Evolutionary conservation across 2,797 vertebrate genomes (phyloP), one percentile per base, ranked within the genome.

Genomic region (Cephalopachus bancanus): DNA sequence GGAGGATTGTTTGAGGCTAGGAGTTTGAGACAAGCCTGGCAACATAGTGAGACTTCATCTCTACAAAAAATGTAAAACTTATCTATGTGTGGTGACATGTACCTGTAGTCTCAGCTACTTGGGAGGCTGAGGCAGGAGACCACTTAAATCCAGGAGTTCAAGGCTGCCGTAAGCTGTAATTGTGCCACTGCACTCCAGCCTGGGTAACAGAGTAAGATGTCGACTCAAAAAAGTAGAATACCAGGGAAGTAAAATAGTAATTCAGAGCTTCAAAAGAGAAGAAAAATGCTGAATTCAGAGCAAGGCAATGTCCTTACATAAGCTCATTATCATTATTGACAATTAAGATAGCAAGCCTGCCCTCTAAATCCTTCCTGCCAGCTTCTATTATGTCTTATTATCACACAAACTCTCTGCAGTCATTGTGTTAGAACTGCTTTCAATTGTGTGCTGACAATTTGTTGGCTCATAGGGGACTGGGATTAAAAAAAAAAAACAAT

Each of bases 401-500:
- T 60, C 80, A 11, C n/a, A 20, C 7, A 76, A 33, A 74, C 76
- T 85, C 51, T 94, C 69, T 33, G 57, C 24, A 33, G 59, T 26
- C 78, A 20, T 92, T 57, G 53, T 62, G 8, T 76, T 65, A 83
- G 37, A 60, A 49, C 22, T 49, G 81, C 60, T 85, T 91, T 92
- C 92, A 88, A 6, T 78, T 79, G 74, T 93, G 67, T 74, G 22
- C 51, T 80, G 84, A 86, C 64, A 76, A 75, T 96, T 94, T 67
- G 79, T 93, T 97, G 91, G 86, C 65, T 95, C 75, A n/a, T 0
- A 64, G 51, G 94, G 30, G 59, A 87, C 69, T 78, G 74, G 28
- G 85, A 78, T 92, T 83, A 64, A 93, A 89, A 64, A 92, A 64
- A 92, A 88, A 80, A 49, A 37, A 59, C 86, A 97, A 87, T 44